Base-by-base conservation (phyloP, 2,113 vertebrate species). In the Psephotus haematonotus region DNA sequence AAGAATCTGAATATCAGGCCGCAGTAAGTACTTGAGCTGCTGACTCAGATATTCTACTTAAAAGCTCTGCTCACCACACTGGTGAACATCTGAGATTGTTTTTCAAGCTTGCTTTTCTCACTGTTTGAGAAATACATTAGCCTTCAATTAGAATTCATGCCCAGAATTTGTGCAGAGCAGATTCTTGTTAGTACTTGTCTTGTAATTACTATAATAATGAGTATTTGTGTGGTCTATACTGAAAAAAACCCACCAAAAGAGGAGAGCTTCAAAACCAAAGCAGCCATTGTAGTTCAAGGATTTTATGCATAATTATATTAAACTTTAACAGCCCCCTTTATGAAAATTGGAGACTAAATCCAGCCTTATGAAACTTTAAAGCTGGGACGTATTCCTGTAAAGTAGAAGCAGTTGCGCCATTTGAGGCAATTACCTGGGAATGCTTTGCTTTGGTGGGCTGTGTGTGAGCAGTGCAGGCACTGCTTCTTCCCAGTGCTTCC, bases 181-280 rank as follows among this genome's bases (percentile, higher is more conserved):
- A 27, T 72, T 74, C 88, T 80, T 92, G 75, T 80, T 92, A 57
- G 75, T 57, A 88, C 79, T 90, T 83, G 95, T 83, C 76, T 86
- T 17, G 37, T 41, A n/a, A 74, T 78, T 83, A 67, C 60, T 86
- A 5, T 92, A 91, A 77, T 72, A 60, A 41, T 5, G n/a, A 53
- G 15, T 59, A 35, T 83, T 95, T 88, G 46, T 86, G 76, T 90
- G 79, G 25, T 70, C 49, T 88, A 6, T 52, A 67, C 37, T 44
- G 7, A 62, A 74, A 75, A 86, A 72, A 57, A 11, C 3, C 17
- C 57, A 15, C 33, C 3, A 31, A 44, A 72, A 39, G 78, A 37
- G 11, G 7, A 24, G 35, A 86, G 19, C 44, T 68, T 60, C 10
- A 75, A 47, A 84, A 71, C 4, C n/a, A 62, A 44, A 81, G 75